A percentile compares a stretch with the other conserved stretches of the same genome.
Evolutionary conservation across 2,113 vertebrate genomes (phyloP).

Genomic region (Aleadryas rufinucha): DNA sequence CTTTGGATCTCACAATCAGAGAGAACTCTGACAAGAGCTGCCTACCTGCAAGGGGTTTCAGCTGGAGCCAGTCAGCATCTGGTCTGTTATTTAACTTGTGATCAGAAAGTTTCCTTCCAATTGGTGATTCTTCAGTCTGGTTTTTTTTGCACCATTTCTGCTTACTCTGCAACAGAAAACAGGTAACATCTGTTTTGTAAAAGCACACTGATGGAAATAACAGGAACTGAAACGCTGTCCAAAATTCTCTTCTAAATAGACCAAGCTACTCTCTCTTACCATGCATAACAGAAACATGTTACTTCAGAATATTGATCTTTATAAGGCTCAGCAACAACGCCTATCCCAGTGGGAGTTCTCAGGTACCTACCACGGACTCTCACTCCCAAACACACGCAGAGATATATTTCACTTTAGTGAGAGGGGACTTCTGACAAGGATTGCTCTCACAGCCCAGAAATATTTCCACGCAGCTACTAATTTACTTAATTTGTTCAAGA

Average conservation of each 20-base stretch:
- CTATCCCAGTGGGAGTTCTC: neutral
- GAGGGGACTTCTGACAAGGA: neutral
- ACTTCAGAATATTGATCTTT: neutral
- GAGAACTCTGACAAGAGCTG: slow-evolving; percentile 25
- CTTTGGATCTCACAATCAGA: neutral
- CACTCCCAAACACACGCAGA: neutral
- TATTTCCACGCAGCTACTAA: too few species aligned
- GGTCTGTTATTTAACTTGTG: slow-evolving; percentile 90
- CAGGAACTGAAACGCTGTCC: neutral
- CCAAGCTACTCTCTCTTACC: neutral
- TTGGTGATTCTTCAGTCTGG: slow-evolving; percentile 79
- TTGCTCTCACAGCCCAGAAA: neutral
- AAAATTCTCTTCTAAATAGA: neutral
- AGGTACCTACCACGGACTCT: neutral
- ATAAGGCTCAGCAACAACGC: neutral
- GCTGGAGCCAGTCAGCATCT: slow-evolving; percentile 92
- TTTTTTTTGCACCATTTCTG: slow-evolving; percentile 77
- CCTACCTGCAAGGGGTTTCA: slow-evolving; percentile 85
- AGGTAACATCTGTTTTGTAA: neutral
- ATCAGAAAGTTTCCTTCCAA: slow-evolving; percentile 92
- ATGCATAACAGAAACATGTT: neutral
- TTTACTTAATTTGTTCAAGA: neutral
- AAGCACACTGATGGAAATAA: neutral
- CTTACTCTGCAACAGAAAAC: slow-evolving; percentile 73
- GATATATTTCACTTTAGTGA: neutral